Evolutionary conservation across 2,888 invertebrate species (phyloP).

Genomic region (Metacarcinus magister): DNA sequence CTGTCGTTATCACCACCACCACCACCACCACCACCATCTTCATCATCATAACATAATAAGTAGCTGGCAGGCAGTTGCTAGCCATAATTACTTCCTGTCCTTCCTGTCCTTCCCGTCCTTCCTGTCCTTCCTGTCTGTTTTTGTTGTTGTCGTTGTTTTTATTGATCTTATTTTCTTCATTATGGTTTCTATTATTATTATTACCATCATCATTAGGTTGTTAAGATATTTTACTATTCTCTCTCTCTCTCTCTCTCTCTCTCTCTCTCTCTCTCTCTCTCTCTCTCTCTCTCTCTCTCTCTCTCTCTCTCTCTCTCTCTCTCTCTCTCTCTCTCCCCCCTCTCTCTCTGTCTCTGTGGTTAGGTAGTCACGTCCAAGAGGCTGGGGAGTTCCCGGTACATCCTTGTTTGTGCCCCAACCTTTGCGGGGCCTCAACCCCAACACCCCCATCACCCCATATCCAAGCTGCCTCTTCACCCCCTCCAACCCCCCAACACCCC

Average conservation of each 20-base stretch:
- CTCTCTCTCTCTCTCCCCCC: constrained; percentile 56
- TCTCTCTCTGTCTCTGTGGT: constrained; percentile 50
- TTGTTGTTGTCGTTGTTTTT: background rate
- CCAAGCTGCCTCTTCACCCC: background rate
- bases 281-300: constrained; percentile 62
- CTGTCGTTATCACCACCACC: background rate
- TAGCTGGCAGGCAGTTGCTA: background rate
- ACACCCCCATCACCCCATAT: background rate
- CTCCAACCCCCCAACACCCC: background rate
- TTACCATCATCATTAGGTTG: background rate
- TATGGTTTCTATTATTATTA: background rate
- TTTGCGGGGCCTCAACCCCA: background rate
- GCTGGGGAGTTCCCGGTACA: background rate
- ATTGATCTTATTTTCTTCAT: background rate
- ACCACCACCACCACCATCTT: background rate
- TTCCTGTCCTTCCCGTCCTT: background rate
- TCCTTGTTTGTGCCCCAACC: background rate
- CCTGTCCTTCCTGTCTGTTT: background rate
- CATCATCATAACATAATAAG: background rate
- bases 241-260: constrained; percentile 51
- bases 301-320: constrained; percentile 65
- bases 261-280: constrained; percentile 51
- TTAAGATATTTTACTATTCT: background rate
- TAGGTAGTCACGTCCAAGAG: background rate
- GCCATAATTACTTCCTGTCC: background rate